Percentiles rank a stretch among this genome's conserved stretches.
phyloP scores from a whole-genome alignment of 2,888 invertebrate genomes.

The Apamea sordens region DNA sequence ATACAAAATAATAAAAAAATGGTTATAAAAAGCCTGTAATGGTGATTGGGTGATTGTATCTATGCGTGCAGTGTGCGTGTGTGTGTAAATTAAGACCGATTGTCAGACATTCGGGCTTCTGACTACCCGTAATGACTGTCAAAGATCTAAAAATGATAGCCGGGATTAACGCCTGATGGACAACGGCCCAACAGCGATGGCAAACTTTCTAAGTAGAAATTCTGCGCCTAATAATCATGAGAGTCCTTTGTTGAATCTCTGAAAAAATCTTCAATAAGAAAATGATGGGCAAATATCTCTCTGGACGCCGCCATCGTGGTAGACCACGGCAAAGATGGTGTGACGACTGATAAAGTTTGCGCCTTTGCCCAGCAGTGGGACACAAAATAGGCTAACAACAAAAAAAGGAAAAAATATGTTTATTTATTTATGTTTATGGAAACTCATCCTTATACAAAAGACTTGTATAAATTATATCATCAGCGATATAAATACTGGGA shows the following conservation, averaged over 20 bases:
- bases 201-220: neutral
- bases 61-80: too few relatives aligned
- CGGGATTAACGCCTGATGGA: neutral
- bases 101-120: neutral
- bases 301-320: too few relatives aligned
- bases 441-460: neutral
- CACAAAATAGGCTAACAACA: too few relatives aligned
- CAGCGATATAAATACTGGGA: conserved; percentile 2
- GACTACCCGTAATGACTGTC: neutral
- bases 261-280: neutral
- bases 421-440: neutral
- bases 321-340: too few relatives aligned
- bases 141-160: neutral
- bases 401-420: neutral
- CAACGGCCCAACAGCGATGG: too few relatives aligned
- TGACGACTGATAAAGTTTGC: too few relatives aligned
- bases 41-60: too few relatives aligned
- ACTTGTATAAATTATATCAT: neutral
- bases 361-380: too few relatives aligned
- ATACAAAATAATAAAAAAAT: too few relatives aligned
- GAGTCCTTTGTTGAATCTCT: neutral
- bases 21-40: too few relatives aligned
- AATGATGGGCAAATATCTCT: neutral
- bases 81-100: too few relatives aligned
- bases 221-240: neutral